phyloP scores from a whole-genome alignment of 2,113 vertebrate genomes.

The Malurus cyaneus region DNA sequence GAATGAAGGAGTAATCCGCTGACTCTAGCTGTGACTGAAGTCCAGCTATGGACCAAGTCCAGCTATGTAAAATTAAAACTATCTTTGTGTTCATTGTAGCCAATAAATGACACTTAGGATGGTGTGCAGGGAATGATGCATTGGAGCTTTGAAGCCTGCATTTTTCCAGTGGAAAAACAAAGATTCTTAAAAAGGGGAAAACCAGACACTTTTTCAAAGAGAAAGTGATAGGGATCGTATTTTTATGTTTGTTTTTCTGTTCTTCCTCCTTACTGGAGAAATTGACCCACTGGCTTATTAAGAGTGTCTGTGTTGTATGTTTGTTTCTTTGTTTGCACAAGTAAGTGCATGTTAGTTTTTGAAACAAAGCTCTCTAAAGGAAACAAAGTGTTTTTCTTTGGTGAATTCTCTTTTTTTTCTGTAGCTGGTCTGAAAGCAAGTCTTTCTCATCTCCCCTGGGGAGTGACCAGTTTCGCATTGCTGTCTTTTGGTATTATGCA shows the following conservation, averaged over 20 bases:
- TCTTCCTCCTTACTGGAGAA: background rate
- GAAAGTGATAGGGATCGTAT: background rate
- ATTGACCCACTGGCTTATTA: background rate
- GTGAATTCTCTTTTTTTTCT: background rate
- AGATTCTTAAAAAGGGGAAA: background rate
- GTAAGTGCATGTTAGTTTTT: background rate
- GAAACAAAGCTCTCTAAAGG: background rate
- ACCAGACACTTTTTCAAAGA: background rate
- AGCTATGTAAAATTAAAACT: background rate
- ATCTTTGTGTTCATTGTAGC: background rate
- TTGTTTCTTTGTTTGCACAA: conserved; percentile 8
- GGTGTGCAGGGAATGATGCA: background rate
- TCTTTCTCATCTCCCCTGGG: background rate
- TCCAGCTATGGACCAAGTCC: background rate
- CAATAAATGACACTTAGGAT: background rate
- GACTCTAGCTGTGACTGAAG: background rate
- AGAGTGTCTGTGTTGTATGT: background rate
- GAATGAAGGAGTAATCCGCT: background rate
- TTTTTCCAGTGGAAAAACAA: background rate
- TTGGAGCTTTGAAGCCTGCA: background rate
- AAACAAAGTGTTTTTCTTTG: background rate
- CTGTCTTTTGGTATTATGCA: background rate
- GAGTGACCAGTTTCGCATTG: background rate
- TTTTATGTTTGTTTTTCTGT: background rate
- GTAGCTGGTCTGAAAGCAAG: background rate